These are phyloP conservation scores for Bursaphelenchus okinawaensis DNA, from an alignment of 2,888 invertebrate genomes.

Conservation along the genomic window DNA sequence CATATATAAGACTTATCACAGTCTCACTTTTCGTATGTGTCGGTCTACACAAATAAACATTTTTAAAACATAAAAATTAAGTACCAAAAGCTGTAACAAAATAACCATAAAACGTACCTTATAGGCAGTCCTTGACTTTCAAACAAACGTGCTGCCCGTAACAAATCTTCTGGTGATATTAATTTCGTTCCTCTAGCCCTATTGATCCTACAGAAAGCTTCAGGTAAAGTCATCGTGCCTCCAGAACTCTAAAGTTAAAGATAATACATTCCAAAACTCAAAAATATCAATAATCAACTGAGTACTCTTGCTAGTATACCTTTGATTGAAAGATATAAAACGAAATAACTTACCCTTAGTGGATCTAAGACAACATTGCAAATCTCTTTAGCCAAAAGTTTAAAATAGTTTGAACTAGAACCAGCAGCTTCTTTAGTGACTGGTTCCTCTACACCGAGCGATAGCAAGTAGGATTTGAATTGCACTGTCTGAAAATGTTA, in stretches of 20 bases:
- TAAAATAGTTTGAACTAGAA: conserved; percentile 76
- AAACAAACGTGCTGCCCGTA: conserved; percentile 73
- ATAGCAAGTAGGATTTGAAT: conserved; percentile 90
- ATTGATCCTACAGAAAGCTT: conserved; percentile 93
- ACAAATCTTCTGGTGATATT: conserved; percentile 89
- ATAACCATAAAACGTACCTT: conserved; percentile 44
- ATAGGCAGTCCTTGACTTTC: conserved; percentile 59
- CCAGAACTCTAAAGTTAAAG: conserved; percentile 84
- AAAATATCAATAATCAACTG: neutral
- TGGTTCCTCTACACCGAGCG: conserved; percentile 94
- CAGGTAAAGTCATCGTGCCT: conserved; percentile 70
- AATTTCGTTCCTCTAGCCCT: conserved; percentile 90
- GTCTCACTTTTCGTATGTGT: too few relatives aligned
- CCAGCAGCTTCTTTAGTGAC: conserved; percentile 86
- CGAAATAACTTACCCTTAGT: conserved; percentile 60
- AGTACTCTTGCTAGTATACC: too few relatives aligned
- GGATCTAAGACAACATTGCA: conserved; percentile 75
- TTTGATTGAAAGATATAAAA: neutral
- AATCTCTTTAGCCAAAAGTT: conserved; percentile 78
- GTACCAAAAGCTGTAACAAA: neutral
- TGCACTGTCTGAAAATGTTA: conserved; percentile 70
- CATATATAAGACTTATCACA: too few relatives aligned
- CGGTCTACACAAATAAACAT: neutral
- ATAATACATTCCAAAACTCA: too few relatives aligned
- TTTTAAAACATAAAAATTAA: too few relatives aligned